A percentile compares a stretch with the other conserved stretches of the same genome.
These are phyloP conservation scores for Odocoileus virginianus DNA, from an alignment of 2,113 vertebrate genomes.

Conservation along the genomic window DNA sequence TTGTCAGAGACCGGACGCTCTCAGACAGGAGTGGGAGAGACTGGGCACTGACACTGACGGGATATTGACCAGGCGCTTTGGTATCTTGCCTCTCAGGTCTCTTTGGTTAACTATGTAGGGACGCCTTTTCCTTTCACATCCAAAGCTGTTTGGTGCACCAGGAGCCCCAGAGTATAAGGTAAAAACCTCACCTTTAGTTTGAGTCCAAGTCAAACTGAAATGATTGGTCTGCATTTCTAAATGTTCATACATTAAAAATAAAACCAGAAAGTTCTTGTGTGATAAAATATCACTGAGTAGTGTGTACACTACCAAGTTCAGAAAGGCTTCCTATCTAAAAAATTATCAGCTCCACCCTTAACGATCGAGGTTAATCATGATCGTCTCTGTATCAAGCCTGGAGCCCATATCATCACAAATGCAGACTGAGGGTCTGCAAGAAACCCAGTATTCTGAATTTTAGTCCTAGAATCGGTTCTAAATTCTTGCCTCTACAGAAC, in stretches of 20 bases:
- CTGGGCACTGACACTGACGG: rapidly evolving
- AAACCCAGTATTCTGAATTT: not conserved
- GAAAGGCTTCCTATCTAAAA: not conserved
- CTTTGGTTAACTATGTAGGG: rapidly evolving
- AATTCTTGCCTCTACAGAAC: not conserved
- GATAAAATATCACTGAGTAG: rapidly evolving
- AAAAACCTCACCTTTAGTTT: not conserved
- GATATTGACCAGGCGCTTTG: rapidly evolving
- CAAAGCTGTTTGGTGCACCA: not conserved
- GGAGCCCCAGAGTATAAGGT: not conserved
- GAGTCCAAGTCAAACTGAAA: not conserved
- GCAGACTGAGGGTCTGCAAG: not conserved
- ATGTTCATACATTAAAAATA: not conserved
- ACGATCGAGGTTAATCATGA: rapidly evolving
- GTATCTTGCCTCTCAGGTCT: not conserved
- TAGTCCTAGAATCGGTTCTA: not conserved
- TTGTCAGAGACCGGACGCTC: not conserved
- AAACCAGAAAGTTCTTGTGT: rapidly evolving
- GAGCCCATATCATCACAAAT: rapidly evolving
- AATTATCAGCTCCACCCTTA: not conserved
- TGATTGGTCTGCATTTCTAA: not conserved
- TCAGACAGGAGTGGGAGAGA: not conserved
- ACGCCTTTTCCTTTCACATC: not conserved
- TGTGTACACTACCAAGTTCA: rapidly evolving
- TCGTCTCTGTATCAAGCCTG: not conserved